Base-by-base conservation (phyloP, 2,797 vertebrate genomes). In the Micrastur ruficollis region DNA sequence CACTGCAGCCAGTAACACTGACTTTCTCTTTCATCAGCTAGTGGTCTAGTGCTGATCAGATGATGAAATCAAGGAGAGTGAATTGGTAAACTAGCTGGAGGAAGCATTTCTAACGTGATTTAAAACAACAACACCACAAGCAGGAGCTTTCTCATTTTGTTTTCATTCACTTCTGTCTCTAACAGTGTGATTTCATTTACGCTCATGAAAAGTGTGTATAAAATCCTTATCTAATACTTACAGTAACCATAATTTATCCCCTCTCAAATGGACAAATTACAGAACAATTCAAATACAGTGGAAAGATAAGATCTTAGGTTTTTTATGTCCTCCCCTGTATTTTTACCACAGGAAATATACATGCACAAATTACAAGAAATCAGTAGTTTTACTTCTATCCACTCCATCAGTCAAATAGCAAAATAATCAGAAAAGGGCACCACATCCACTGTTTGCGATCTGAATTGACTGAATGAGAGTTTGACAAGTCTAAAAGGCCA, bases 11-110 rank as follows among this genome's bases (percentile, higher is more conserved):
- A 94, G 91, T 82, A 97, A 91, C 80, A 92, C 46, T 1, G 11
- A 80, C 89, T 94, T 97, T 95, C 58, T 91, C 90, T 93, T 96
- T 97, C 94, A 96, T 96, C 95, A 96, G 84, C 95, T 86, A 86
- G 87, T 91, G 75, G 72, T 78, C 89, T 96, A 87, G 62, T 81
- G 68, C 46, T 96, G 90, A 97, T 96, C 90, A 94, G 73, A 92
- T 86, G 74, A 96, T 88, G 72, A 96, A 94, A 96, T 78, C 79
- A 91, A 74, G 44, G 36, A 72, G 70, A 86, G 20, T 42, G 29
- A 89, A 84, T 38, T 81, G 59, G n/a, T 58, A 89, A 89, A 80
- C 34, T 74, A 91, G 82, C 59, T 93, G 81, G 75, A 89, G 79
- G 95, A 96, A 93, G 70, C 26, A 86, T 86, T 93, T 96, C 71